Percentiles rank a stretch among this genome's conserved stretches.
phyloP scores from a whole-genome alignment of 2,888 invertebrate species.

The Catocala sponsa region DNA sequence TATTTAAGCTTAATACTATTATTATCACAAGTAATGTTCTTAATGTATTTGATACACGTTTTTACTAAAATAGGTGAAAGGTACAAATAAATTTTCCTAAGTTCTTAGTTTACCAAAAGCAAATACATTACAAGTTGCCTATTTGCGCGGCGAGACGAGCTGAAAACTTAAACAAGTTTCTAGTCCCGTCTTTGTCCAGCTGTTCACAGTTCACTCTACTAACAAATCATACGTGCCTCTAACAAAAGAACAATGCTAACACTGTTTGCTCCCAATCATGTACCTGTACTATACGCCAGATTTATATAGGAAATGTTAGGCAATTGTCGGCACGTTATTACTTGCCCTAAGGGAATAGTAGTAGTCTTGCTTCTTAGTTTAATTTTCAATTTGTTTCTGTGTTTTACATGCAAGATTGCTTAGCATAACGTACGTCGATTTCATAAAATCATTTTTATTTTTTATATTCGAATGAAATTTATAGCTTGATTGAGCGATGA shows the following conservation, averaged over 20 bases:
- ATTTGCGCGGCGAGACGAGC: constrained; percentile 69
- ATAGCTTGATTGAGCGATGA: too few species aligned
- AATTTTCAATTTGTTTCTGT: background rate
- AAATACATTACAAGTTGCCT: constrained; percentile 69
- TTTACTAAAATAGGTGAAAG: background rate
- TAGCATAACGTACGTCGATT: constrained; percentile 8
- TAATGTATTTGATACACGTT: too few species aligned
- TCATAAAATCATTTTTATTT: too few species aligned
- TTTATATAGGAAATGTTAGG: constrained; percentile 30
- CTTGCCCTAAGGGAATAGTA: constrained; percentile 3
- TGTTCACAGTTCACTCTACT: constrained; percentile 59
- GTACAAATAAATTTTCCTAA: constrained; percentile 30
- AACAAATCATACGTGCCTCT: constrained; percentile 59
- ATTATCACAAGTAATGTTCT: too few species aligned
- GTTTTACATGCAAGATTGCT: too few species aligned
- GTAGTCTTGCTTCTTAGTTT: background rate
- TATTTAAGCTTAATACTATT: too few species aligned
- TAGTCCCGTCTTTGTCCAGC: constrained; percentile 60
- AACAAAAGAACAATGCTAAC: constrained; percentile 45
- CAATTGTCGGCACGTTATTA: constrained; percentile 14
- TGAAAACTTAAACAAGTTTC: constrained; percentile 74
- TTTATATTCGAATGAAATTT: too few species aligned
- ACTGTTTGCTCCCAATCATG: constrained; percentile 44
- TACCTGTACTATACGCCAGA: constrained; percentile 41
- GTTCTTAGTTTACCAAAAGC: constrained; percentile 47